These are phyloP conservation scores for Rhagologus leucostigma DNA, from an alignment of 2,113 vertebrate genomes.

Conservation along the genomic window DNA sequence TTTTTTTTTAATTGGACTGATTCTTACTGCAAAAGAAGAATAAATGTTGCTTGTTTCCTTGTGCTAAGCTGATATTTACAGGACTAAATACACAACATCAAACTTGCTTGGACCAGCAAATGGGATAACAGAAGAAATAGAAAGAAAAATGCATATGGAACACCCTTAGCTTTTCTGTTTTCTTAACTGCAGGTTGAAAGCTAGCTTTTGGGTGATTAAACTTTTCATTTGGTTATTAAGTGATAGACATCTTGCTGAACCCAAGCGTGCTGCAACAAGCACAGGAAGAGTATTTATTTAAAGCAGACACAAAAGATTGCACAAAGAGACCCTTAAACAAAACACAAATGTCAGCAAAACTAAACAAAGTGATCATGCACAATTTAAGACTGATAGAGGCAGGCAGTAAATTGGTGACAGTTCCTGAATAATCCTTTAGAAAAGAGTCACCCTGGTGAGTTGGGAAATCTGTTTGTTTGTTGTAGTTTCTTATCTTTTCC, in stretches of 20 bases:
- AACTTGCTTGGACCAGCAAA: conserved; percentile 51
- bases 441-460: not conserved
- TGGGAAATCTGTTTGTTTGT: conserved; percentile 23
- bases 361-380: conserved; percentile 31
- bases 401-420: conserved; percentile 12
- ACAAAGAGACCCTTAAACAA: conserved; percentile 40
- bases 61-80: conserved; percentile 22
- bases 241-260: conserved; percentile 60
- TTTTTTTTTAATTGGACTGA: not conserved
- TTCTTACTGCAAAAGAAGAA: conserved; percentile 18
- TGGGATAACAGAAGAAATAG: conserved; percentile 29
- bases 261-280: conserved; percentile 52
- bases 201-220: conserved; percentile 67
- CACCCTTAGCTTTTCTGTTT: conserved; percentile 53
- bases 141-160: conserved; percentile 32
- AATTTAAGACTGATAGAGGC: conserved; percentile 23
- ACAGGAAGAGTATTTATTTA: conserved; percentile 30
- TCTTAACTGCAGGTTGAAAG: conserved; percentile 62
- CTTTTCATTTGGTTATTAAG: conserved; percentile 72
- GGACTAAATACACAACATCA: not conserved
- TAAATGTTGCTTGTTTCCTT: conserved; percentile 18
- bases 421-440: conserved; percentile 30
- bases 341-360: conserved; percentile 49
- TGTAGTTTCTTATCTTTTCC: conserved; percentile 11
- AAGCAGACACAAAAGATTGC: conserved; percentile 37